Conservation (phyloP, 1,140 invertebrate species). For the Gryllus bimaculatus region DNA sequence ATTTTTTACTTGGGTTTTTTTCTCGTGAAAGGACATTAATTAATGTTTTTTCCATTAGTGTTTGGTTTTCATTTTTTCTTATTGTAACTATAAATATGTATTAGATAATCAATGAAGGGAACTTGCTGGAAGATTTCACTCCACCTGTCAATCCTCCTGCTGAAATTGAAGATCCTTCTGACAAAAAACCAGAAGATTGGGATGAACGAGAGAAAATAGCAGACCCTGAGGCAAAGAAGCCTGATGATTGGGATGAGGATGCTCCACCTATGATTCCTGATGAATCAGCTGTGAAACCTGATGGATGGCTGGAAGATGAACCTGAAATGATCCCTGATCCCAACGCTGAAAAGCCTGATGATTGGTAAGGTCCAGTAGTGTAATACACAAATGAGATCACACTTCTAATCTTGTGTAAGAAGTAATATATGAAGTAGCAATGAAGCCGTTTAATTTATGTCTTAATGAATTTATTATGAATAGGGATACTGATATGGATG, state of each 20-base stretch:
- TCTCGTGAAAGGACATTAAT: too few relatives aligned
- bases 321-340: slow-evolving; percentile 80
- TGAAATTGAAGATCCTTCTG: slow-evolving; percentile 90
- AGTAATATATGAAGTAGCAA: too few relatives aligned
- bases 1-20: too few relatives aligned
- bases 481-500: slow-evolving; percentile 96
- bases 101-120: slow-evolving; percentile 67
- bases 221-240: slow-evolving; percentile 77
- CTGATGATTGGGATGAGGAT: slow-evolving; percentile 92
- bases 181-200: slow-evolving; percentile 88
- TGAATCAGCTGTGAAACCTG: slow-evolving; percentile 75
- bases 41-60: neutral
- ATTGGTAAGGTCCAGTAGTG: slow-evolving; percentile 57
- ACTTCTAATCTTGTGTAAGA: neutral
- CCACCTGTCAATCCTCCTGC: slow-evolving; percentile 91
- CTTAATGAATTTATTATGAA: neutral
- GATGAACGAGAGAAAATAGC: slow-evolving; percentile 94
- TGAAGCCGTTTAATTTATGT: too few relatives aligned
- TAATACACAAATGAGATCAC: neutral
- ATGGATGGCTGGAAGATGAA: slow-evolving; percentile 92
- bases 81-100: slow-evolving; percentile 2
- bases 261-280: slow-evolving; percentile 85
- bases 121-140: slow-evolving; percentile 77
- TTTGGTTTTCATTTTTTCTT: neutral
- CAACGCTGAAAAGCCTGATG: slow-evolving; percentile 74